Conservation (phyloP, 2,888 invertebrate species). For the Erebia palarica region DNA sequence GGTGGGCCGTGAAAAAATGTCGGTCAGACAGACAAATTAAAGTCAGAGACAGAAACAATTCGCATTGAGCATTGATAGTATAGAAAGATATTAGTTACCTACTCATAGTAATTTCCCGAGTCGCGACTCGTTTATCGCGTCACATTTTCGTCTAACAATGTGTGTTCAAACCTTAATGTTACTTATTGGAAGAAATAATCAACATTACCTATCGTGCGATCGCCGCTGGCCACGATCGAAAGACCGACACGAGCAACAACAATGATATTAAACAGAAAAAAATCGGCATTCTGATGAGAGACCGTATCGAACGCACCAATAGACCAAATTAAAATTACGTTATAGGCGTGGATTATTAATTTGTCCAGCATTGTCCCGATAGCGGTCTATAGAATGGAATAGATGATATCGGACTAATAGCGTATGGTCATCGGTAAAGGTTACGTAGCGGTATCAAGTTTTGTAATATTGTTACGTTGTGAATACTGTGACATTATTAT, state of each 20-base stretch:
- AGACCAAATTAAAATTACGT: conserved; percentile 72
- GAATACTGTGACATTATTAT: conserved; percentile 19
- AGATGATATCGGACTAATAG: conserved; percentile 29
- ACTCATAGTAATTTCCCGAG: too few relatives aligned
- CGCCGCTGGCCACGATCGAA: conserved; percentile 51
- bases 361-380: conserved; percentile 67
- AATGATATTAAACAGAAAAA: conserved; percentile 63
- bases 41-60: too few relatives aligned
- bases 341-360: conserved; percentile 78
- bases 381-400: conserved; percentile 32
- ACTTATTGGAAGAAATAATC: conserved; percentile 58
- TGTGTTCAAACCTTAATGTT: conserved; percentile 37
- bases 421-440: conserved; percentile 27
- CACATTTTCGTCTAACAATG: too few relatives aligned
- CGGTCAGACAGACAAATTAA: too few relatives aligned
- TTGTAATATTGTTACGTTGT: conserved; percentile 15
- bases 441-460: conserved; percentile 21
- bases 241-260: conserved; percentile 57
- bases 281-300: conserved; percentile 44
- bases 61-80: too few relatives aligned
- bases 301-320: conserved; percentile 62
- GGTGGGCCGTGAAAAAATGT: too few relatives aligned
- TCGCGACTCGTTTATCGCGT: too few relatives aligned
- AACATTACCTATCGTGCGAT: conserved; percentile 50
- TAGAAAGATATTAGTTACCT: too few relatives aligned